Percentiles rank a stretch among this genome's conserved stretches.
Evolutionary conservation across 2,888 invertebrate species (phyloP).

Genomic region (Autographa pulchrina): DNA sequence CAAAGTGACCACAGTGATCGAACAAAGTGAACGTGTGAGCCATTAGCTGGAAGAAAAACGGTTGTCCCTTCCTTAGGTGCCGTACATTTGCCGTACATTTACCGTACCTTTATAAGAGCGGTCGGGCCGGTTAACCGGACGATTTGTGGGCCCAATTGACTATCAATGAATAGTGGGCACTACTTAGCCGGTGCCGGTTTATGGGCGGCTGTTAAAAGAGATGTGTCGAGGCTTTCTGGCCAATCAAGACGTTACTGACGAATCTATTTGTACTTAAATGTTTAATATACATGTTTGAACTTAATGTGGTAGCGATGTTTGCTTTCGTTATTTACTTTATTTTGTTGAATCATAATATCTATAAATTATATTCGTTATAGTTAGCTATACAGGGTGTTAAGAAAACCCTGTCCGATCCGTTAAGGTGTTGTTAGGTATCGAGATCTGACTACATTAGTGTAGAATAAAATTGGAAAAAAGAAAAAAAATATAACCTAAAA

Average conservation of each 20-base stretch:
- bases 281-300: background rate
- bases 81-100: conserved; percentile 1
- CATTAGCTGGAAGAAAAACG: conserved; percentile 66
- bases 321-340: background rate
- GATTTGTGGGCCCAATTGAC: conserved; percentile 84
- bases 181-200: conserved; percentile 67
- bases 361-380: no score
- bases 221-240: conserved; percentile 23
- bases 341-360: no score
- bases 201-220: conserved; percentile 49
- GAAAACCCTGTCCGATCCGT: no score
- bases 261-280: background rate
- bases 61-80: conserved; percentile 61
- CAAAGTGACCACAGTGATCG: conserved; percentile 43
- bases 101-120: conserved; percentile 71
- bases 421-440: no score
- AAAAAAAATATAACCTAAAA: no score
- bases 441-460: no score
- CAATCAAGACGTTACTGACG: conserved; percentile 7
- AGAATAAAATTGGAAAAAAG: no score
- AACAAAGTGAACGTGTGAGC: conserved; percentile 53
- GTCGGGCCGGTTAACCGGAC: conserved; percentile 72
- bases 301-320: background rate
- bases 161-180: conserved; percentile 81
- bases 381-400: no score